Base-by-base conservation (phyloP, 2,888 invertebrate genomes). In the Philhelius pedissequus region DNA sequence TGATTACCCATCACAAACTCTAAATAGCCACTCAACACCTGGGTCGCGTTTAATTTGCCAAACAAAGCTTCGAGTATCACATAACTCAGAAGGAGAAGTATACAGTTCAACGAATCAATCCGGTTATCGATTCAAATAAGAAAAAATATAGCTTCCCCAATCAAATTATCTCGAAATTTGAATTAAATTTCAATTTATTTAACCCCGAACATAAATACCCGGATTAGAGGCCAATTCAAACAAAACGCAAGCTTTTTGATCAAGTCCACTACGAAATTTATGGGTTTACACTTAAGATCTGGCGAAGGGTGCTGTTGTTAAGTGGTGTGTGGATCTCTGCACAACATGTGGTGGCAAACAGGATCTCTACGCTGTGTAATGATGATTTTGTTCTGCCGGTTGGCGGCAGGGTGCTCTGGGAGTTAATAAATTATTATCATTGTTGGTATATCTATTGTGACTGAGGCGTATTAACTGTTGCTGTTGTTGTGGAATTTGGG, bases 111-210 rank as follows among this genome's bases (percentile, higher is more conserved):
- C 18, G 20, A 0, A 18, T 8, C 62, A 40, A 52, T 74, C 73
- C 74, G 74, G 80, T 75, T 80, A 68, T 52, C 70, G 20, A 52
- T 30, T 35, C 20, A 20, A 20, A 11, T 1, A 11, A 18, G 8
- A 32, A 15, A 56, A 56, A 18, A 20, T 60, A 48, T 60, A 27
- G 54, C 45, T 38, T 52, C 50, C 43, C 62, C 54, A 78, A 83
- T 70, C 50, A 62, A 64, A 68, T 78, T 74, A 62, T 32, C 20
- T 43, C 4, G 13, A 18, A 62, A 52, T 58, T 70, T 74, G 64
- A 79, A 79, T 79, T 50, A 75, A 83, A 83, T 79, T 79, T 70
- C 56, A 70, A 70, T 79, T 75, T 66, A 70, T 74, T 68, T 73
- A 66, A 66, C 66, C 62, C 56, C 48, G 20, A 50, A 73, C 62